A percentile compares a stretch with the other conserved stretches of the same genome.
phyloP scores from a whole-genome alignment of 1,140 invertebrate species.

The Drosophila tsacasi region DNA sequence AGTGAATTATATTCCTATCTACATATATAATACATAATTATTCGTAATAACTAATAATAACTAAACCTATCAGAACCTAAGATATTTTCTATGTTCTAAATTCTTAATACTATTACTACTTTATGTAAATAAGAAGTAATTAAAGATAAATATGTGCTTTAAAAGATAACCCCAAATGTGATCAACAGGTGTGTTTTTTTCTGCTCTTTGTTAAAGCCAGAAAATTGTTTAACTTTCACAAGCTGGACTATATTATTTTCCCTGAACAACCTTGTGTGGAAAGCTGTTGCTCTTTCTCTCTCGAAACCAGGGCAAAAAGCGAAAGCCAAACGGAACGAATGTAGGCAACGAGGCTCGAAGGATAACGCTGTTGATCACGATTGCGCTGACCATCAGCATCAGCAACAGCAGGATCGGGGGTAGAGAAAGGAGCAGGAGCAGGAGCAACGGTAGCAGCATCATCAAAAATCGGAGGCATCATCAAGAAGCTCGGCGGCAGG shows the following conservation, averaged over 20 bases:
- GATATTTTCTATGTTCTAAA: background rate
- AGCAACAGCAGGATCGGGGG: slow-evolving; percentile 29
- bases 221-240: background rate
- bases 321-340: slow-evolving; percentile 23
- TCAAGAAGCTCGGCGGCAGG: slow-evolving; percentile 45
- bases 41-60: too few relatives aligned
- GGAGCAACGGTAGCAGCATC: slow-evolving; percentile 52
- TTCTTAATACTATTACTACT: background rate
- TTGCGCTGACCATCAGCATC: slow-evolving; percentile 28
- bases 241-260: background rate
- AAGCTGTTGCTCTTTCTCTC: slow-evolving; percentile 1
- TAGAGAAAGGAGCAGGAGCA: slow-evolving; percentile 37
- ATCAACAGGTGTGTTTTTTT: background rate
- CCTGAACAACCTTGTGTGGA: slow-evolving; percentile 9
- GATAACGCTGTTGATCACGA: slow-evolving; percentile 46
- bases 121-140: background rate
- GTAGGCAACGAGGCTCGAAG: slow-evolving; percentile 36
- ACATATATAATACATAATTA: too few relatives aligned
- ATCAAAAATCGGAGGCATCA: slow-evolving; percentile 67
- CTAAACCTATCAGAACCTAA: background rate
- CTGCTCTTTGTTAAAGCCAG: background rate
- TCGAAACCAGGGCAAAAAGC: slow-evolving; percentile 29
- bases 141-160: background rate
- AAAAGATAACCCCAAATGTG: background rate
- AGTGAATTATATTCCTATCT: too few relatives aligned